These are phyloP conservation scores for Struthidea cinerea DNA, from an alignment of 2,113 vertebrate genomes.

Conservation along the genomic window DNA sequence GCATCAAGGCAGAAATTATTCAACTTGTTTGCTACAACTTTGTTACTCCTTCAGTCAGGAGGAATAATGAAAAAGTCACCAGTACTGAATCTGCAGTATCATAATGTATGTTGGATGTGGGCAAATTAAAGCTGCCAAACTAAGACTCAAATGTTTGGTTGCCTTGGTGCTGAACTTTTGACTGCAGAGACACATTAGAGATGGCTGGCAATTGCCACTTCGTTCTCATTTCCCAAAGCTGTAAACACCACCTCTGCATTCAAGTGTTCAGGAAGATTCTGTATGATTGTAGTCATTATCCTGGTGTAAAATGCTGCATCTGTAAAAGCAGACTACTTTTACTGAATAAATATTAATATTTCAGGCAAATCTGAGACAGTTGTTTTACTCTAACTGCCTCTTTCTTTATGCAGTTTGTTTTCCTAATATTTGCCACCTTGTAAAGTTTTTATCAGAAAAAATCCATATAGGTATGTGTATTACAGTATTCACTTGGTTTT, in stretches of 20 bases:
- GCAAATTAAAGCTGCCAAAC: not conserved
- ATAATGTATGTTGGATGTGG: too few species aligned
- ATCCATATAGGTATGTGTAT: not conserved
- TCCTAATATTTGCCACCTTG: not conserved
- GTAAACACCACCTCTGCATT: not conserved
- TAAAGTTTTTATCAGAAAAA: not conserved
- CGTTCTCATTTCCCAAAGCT: not conserved
- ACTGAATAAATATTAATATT: not conserved
- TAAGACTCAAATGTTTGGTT: not conserved
- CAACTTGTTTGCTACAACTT: not conserved
- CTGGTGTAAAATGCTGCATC: not conserved
- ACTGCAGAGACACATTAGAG: not conserved
- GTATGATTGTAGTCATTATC: not conserved
- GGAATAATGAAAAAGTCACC: not conserved
- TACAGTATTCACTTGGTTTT: not conserved
- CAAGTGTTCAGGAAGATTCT: not conserved
- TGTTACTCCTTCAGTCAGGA: not conserved
- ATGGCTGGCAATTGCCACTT: not conserved
- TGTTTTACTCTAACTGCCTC: not conserved
- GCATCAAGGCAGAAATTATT: not conserved
- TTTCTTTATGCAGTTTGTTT: not conserved
- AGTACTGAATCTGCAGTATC: not conserved
- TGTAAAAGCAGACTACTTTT: not conserved
- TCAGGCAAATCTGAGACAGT: not conserved
- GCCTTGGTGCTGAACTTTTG: not conserved